Base-by-base conservation (phyloP, 1,140 invertebrate species). In the Myzus persicae region DNA sequence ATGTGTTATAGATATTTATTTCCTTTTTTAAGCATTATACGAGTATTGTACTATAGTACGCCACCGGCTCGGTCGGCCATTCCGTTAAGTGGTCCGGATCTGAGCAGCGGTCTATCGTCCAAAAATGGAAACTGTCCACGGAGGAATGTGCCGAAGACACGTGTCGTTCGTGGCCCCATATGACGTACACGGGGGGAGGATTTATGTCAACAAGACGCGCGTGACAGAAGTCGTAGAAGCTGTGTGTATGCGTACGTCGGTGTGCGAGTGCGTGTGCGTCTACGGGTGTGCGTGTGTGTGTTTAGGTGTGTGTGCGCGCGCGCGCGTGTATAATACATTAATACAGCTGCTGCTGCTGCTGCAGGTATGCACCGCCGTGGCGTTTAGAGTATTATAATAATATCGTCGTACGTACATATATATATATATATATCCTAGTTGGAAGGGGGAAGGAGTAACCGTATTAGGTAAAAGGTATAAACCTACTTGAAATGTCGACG, bases 121-220 rank as follows among this genome's bases (percentile, higher is more conserved):
- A 67, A 90, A 90, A 90, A 90, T 67, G 89, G 89, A 90, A 90
- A 90, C 40, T 26, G 26, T 31, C 38, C 38, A n/a, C 59, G 3
- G 54, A 42, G 89, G 89, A 90, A 90, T 90, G 89, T 67, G 89
- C 89, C 36, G 88, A 38, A 89, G 88, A 54, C 88, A 89, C 88
- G 48, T 89, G 88, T 89, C 22, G 88, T 54, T 51, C 31, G 18
- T 40, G 89, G 51, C 54, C 31, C 38, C 51, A 51, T 59, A 31
- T 38, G 31, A n/a, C 44, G 42, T n/a, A 8, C n/a, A n/a, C 54
- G 54, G 38, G n/a, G 87, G 87, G 26, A 31, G n/a, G 54, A 90
- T 90, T 90, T 90, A 67, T 90, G 89, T 90, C 89, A 90, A 90
- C 89, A 90, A 89, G 85, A 88, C 85, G 42, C 87, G 51, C 44